Conservation (phyloP, 2,888 invertebrate species). For the Chrysotoxum bicinctum region DNA sequence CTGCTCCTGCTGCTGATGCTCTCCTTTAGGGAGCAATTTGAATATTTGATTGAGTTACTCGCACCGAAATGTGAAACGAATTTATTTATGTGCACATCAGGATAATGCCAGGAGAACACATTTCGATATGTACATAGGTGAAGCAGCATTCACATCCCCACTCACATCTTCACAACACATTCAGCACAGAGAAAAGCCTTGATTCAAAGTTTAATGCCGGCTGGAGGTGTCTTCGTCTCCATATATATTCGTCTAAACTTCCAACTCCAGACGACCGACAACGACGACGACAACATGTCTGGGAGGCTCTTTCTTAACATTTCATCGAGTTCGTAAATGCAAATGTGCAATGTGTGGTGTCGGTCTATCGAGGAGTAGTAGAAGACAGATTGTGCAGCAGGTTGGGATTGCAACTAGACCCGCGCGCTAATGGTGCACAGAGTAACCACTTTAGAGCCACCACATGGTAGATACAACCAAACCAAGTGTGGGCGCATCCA, state of each 20-base stretch:
- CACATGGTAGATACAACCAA: conserved; percentile 38
- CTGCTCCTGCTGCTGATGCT: conserved; percentile 13
- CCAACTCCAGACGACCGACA: conserved; percentile 18
- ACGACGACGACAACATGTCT: conserved; percentile 50
- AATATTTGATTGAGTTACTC: conserved; percentile 73
- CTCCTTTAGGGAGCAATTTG: conserved; percentile 63
- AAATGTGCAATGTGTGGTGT: conserved; percentile 22
- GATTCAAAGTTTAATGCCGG: conserved; percentile 37
- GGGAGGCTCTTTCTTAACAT: conserved; percentile 51
- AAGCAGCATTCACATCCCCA: not conserved
- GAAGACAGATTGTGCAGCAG: conserved; percentile 29
- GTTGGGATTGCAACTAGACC: conserved; percentile 9
- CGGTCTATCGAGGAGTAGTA: not conserved
- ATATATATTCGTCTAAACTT: conserved; percentile 12
- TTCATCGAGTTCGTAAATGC: conserved; percentile 48
- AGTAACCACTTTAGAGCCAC: conserved; percentile 50
- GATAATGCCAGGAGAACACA: conserved; percentile 36
- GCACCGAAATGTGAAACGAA: conserved; percentile 61
- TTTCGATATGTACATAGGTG: not conserved
- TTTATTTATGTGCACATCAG: conserved; percentile 58
- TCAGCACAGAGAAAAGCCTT: conserved; percentile 3
- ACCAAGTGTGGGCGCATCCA: conserved; percentile 69
- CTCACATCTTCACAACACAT: not conserved
- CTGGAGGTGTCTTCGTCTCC: conserved; percentile 35
- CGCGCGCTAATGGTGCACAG: conserved; percentile 40